A percentile compares a stretch with the other conserved stretches of the same genome.
Conservation (phyloP, 2,113 vertebrate species). For the Pseudopodoces humilis region DNA sequence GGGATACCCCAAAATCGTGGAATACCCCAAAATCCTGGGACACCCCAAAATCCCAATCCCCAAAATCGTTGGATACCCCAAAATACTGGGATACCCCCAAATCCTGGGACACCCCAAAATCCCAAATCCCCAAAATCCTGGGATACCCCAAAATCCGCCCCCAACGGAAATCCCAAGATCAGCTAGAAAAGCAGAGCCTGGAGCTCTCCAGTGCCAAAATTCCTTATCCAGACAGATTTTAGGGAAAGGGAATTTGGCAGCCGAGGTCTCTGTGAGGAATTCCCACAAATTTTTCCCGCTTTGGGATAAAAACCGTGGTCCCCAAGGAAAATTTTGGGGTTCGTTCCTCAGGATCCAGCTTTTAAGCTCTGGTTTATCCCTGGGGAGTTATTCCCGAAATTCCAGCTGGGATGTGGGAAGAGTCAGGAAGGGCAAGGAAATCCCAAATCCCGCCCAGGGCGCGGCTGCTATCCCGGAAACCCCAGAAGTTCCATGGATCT, state of each 20-base stretch:
- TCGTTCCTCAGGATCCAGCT: accelerated
- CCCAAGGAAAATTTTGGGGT: accelerated
- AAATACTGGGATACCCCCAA: not conserved
- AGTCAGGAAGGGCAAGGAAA: not conserved
- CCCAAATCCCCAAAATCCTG: not conserved
- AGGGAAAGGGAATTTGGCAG: not conserved
- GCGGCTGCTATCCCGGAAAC: not conserved
- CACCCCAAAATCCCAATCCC: not conserved
- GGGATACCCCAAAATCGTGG: no score
- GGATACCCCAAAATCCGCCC: not conserved
- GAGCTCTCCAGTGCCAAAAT: not conserved
- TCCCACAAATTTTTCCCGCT: not conserved
- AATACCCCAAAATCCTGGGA: no score
- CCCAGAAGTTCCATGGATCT: not conserved
- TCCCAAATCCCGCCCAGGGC: not conserved
- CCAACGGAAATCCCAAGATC: accelerated
- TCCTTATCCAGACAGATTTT: accelerated
- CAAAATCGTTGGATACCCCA: no score
- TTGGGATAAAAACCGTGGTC: not conserved
- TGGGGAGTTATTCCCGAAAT: not conserved
- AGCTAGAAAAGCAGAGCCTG: not conserved
- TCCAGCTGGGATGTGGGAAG: accelerated
- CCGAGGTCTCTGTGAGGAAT: not conserved
- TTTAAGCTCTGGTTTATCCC: not conserved
- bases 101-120: no score